Base-by-base conservation (phyloP, 2,888 invertebrate genomes). In the Phyllotreta striolata region DNA sequence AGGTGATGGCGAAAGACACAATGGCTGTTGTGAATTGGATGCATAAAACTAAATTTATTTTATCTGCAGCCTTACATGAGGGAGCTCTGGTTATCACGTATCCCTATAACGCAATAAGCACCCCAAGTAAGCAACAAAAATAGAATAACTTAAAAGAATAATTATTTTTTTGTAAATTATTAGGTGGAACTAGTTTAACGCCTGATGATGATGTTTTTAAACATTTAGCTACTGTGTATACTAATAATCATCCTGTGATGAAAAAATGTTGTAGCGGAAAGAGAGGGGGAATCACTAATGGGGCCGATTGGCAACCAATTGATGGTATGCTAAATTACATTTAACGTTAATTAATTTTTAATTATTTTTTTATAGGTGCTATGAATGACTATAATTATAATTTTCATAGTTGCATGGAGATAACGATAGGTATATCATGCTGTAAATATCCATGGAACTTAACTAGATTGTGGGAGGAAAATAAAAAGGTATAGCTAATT, bases 341-440 rank as follows among this genome's bases (percentile, higher is more conserved):
- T 10, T 3, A 51, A 24, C 9, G n/a, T 14, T 14, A 24, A 13
- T 24, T 9, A 7, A 51, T 51, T 12, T 6, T 51, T 51, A 24
- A 51, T 6, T 4, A 10, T 43, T 43, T 46, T 6, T 14, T 60
- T 55, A 38, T 12, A 77, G 88, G 88, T 59, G 79, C 81, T 35
- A 89, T 89, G 89, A 88, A 89, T 77, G 89, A 90, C 77, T 89
- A 87, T 77, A 89, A 89, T 77, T 90, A 90, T 74, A 83, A 86
- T 10, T 81, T 83, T 77, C 85, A 85, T 69, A 88, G 89, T 4
- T 87, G 87, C 70, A 86, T 89, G 86, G 89, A 89, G 76, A 76
- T 89, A 3, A 89, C 89, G 0, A 74, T 90, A 44, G 89, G 89
- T 75, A 81, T 89, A 62, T 86, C 87, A 0, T 89, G 89, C 76